Percentiles rank a stretch among this genome's conserved stretches.
Evolutionary conservation across 2,113 vertebrate species (phyloP).

Genomic region (Melanerpes formicivorus): DNA sequence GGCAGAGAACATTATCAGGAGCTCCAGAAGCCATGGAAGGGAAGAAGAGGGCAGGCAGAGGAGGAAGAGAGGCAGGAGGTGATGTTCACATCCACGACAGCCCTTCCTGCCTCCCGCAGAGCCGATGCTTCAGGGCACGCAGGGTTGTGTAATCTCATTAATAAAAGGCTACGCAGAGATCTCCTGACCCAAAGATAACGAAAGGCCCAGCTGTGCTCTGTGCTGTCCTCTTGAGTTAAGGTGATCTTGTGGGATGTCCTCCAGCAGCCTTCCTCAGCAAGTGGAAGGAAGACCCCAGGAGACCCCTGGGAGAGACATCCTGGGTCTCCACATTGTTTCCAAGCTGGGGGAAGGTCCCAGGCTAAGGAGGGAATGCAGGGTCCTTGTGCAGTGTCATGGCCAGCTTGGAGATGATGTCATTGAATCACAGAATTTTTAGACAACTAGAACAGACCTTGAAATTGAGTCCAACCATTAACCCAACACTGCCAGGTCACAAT

Average conservation of each 20-base stretch:
- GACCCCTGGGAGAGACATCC: neutral
- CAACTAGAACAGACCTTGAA: too few relatives aligned
- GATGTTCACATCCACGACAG: neutral
- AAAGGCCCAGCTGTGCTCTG: fast-evolving
- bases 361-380: fast-evolving
- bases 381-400: fast-evolving
- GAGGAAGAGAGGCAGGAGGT: fast-evolving
- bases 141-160: neutral
- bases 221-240: neutral
- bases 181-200: fast-evolving
- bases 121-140: neutral
- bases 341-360: neutral
- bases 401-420: neutral
- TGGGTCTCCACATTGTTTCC: fast-evolving
- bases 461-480: too few relatives aligned
- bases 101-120: neutral
- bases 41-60: neutral
- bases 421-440: too few relatives aligned
- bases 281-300: fast-evolving
- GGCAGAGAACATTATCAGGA: neutral
- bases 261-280: neutral
- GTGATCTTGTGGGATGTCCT: too few relatives aligned
- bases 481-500: too few relatives aligned
- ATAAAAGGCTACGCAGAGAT: neutral
- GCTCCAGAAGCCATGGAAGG: fast-evolving